These are phyloP conservation scores for Drusus annulatus DNA, from an alignment of 1,140 invertebrate genomes.

Conservation along the genomic window DNA sequence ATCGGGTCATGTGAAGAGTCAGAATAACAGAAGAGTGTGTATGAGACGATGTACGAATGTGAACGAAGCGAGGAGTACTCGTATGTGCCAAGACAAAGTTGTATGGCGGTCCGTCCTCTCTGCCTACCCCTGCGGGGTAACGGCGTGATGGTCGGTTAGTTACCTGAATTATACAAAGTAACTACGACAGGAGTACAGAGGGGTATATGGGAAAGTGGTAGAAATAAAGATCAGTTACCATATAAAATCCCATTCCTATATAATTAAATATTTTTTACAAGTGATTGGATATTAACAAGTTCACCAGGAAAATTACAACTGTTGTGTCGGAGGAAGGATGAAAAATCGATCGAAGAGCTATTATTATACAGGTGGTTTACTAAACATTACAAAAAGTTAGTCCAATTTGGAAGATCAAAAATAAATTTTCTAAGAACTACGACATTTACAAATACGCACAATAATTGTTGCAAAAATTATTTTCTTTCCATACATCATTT, in stretches of 20 bases:
- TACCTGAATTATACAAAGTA: too few relatives aligned
- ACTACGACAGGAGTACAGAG: too few relatives aligned
- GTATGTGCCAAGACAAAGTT: too few relatives aligned
- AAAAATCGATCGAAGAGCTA: conserved; percentile 19
- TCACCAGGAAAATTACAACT: conserved; percentile 25
- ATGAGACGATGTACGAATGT: too few relatives aligned
- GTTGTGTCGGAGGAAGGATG: conserved; percentile 5
- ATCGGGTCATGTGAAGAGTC: too few relatives aligned
- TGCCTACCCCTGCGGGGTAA: too few relatives aligned
- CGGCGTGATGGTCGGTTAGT: too few relatives aligned
- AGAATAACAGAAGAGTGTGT: too few relatives aligned
- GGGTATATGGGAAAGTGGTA: not conserved
- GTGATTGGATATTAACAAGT: conserved; percentile 42
- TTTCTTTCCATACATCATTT: too few relatives aligned
- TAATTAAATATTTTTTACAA: conserved; percentile 43
- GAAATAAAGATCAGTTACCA: conserved; percentile 20
- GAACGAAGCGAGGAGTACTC: too few relatives aligned
- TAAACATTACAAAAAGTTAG: conserved; percentile 27
- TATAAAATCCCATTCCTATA: conserved; percentile 46
- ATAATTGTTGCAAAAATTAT: too few relatives aligned
- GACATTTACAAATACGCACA: conserved; percentile 22
- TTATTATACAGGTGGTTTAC: conserved; percentile 22
- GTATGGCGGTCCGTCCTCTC: too few relatives aligned
- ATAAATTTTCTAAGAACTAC: conserved; percentile 12
- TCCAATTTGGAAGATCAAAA: conserved; percentile 35